Conservation (phyloP, 2,113 vertebrate genomes). For the Astur gentilis region DNA sequence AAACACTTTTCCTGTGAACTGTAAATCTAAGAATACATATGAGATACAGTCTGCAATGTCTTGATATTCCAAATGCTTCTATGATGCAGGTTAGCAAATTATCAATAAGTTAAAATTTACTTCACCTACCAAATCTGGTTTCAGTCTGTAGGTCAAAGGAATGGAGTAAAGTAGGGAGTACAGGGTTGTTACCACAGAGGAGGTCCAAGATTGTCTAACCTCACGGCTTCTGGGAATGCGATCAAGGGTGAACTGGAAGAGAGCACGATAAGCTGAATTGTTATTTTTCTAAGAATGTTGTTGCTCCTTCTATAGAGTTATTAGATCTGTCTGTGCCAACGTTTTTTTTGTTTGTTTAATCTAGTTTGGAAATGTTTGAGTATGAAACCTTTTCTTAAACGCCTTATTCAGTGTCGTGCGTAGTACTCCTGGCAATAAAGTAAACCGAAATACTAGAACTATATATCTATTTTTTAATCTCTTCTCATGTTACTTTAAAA, state of each 20-base stretch:
- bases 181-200: slow-evolving; percentile 81
- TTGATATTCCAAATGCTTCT: background rate
- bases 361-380: background rate
- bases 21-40: background rate
- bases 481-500: background rate
- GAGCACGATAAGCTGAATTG: background rate
- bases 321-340: background rate
- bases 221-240: slow-evolving; percentile 90
- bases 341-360: background rate
- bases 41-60: background rate
- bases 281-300: background rate
- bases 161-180: slow-evolving; percentile 77
- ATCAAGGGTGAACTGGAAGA: slow-evolving; percentile 81
- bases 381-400: background rate
- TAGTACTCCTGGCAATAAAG: background rate
- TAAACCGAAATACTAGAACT: background rate
- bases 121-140: slow-evolving; percentile 92
- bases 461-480: background rate
- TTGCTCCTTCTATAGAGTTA: background rate
- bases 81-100: background rate
- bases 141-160: slow-evolving; percentile 80
- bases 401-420: background rate
- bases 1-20: background rate
- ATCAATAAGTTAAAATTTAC: background rate
- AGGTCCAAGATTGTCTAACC: slow-evolving; percentile 88